These are phyloP conservation scores for Neolamprologus caudopunctatus DNA, from an alignment of 2,113 vertebrate species.

Conservation along the genomic window DNA sequence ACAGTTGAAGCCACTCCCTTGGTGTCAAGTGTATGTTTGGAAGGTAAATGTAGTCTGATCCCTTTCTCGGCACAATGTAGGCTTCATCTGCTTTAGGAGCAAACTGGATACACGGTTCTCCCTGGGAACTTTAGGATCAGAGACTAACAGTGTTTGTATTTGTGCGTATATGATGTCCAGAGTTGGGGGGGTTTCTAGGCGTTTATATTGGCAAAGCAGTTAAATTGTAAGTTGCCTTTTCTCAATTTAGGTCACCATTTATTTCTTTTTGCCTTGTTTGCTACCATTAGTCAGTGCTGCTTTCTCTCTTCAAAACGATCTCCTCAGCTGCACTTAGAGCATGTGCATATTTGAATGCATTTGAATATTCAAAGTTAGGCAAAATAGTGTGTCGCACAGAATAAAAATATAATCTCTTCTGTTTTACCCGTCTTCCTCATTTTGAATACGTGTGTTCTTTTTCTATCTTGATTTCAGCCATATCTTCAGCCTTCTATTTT, in stretches of 20 bases:
- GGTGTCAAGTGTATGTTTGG: slow-evolving; percentile 38
- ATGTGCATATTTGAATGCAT: slow-evolving; percentile 6
- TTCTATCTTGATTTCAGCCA: background rate
- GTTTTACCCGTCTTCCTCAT: background rate
- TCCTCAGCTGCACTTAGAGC: background rate
- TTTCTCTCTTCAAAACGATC: background rate
- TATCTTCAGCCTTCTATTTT: background rate
- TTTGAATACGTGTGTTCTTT: background rate
- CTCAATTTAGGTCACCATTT: background rate
- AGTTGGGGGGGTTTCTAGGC: background rate
- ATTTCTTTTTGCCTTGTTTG: background rate
- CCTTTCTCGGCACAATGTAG: slow-evolving; percentile 1
- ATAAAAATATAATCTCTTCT: background rate
- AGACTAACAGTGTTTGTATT: background rate
- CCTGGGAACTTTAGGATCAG: background rate
- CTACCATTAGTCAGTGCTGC: background rate
- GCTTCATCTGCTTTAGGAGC: background rate
- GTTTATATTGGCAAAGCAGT: background rate
- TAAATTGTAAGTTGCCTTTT: background rate
- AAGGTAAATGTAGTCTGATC: slow-evolving; percentile 26
- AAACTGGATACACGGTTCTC: background rate
- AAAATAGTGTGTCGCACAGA: background rate
- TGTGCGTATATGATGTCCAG: background rate
- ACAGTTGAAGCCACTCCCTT: slow-evolving; percentile 5
- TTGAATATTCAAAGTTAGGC: slow-evolving; percentile 44